Evolutionary conservation across 2,113 vertebrate species (phyloP).

Genomic region (Chitala chitala): DNA sequence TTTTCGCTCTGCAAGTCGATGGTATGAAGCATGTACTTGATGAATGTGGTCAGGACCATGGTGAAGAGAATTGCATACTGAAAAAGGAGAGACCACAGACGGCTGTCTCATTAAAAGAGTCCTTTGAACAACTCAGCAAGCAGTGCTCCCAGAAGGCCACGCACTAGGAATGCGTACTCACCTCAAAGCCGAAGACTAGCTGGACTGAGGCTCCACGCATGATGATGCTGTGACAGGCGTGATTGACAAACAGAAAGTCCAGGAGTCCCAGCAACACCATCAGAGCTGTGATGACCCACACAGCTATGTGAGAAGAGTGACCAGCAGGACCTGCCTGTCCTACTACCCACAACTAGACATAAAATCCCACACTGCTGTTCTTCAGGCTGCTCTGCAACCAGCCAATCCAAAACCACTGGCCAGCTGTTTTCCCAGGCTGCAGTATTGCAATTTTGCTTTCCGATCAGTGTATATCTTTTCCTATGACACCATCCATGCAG

Average conservation of each 20-base stretch:
- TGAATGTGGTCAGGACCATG: conserved; percentile 91
- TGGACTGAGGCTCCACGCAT: conserved; percentile 90
- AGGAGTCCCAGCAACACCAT: conserved; percentile 77
- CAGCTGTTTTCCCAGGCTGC: no score
- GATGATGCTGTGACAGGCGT: conserved; percentile 91
- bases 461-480: no score
- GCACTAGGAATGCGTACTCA: conserved; percentile 31
- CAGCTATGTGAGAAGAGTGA: neutral
- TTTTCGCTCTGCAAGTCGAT: conserved; percentile 91
- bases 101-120: no score
- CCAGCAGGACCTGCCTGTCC: neutral
- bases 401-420: no score
- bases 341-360: no score
- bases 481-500: no score
- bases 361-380: no score
- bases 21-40: conserved; percentile 91
- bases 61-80: conserved; percentile 95
- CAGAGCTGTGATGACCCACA: conserved; percentile 59
- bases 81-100: neutral
- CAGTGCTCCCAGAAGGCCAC: neutral
- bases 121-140: no score
- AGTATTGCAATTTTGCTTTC: no score
- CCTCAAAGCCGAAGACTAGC: conserved; percentile 95
- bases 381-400: no score
- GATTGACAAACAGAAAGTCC: conserved; percentile 88